Base-by-base conservation (phyloP, 2,113 vertebrate species). In the Rhea americana region DNA sequence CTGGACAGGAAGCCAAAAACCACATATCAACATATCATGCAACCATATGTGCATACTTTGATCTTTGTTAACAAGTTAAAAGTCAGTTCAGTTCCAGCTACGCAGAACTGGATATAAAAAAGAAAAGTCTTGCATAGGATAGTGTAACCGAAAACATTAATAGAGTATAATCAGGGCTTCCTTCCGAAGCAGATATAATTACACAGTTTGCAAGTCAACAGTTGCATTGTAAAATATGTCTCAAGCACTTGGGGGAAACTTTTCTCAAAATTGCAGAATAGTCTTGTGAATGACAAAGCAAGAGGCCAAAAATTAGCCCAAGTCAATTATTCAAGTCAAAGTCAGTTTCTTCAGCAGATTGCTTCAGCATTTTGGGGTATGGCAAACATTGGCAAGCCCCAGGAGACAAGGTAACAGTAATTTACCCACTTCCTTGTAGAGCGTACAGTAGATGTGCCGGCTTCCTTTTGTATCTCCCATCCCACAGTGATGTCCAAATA, bases 1-100 rank as follows among this genome's bases (percentile, higher is more conserved):
- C 67, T 43, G 65, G 67, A 80, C 87, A 91, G 92, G 92, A 96
- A 92, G 91, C 92, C 92, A 95, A 94, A 70, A 68, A 86, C 90
- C 77, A 74, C 85, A 90, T 20, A 94, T 82, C 93, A 91, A 65
- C 84, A 77, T 71, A 89, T 79, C 92, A 78, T 2, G 1, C 68
- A 85, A 65, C 85, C 84, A 72, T 35, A 93, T 92, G 90, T 39
- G 89, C 41, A 16, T 37, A 15, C 85, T 96, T 90, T 92, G 78
- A 94, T 92, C 94, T 89, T 19, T 68, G 65, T 76, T 90, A 94
- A 73, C 74, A 94, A 94, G 45, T 37, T 84, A 90, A 74, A 51
- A 76, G 55, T 56, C 74, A 47, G 66, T 80, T 92, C 78, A 71
- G 55, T 65, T 61, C 43, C 68, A 89, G 79, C 78, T 73, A 53